A percentile compares a stretch with the other conserved stretches of the same genome.
phyloP scores from a whole-genome alignment of 1,140 invertebrate species.

The Whitmania pigra region DNA sequence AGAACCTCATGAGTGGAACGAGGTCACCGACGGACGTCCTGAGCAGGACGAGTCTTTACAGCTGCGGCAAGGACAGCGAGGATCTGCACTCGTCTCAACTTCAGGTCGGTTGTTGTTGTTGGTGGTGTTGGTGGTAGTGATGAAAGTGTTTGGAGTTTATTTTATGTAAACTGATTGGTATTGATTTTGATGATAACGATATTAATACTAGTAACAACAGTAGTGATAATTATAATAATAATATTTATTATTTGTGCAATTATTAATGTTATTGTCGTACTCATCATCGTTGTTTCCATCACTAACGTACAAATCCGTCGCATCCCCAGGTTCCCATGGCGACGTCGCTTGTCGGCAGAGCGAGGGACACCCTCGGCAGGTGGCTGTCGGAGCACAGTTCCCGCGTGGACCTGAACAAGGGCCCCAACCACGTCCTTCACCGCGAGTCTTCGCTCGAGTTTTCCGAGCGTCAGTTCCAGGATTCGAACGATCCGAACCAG shows the following conservation, averaged over 20 bases:
- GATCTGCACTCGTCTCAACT: neutral
- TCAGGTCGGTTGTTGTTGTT: neutral
- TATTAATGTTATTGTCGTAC: too few relatives aligned
- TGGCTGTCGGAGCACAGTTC: conserved; percentile 17
- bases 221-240: too few relatives aligned
- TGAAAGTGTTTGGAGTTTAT: too few relatives aligned
- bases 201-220: too few relatives aligned
- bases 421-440: neutral
- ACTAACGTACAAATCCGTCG: too few relatives aligned
- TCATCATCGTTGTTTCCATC: too few relatives aligned
- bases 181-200: too few relatives aligned
- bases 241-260: too few relatives aligned
- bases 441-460: neutral
- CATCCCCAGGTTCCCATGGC: too few relatives aligned
- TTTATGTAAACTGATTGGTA: too few relatives aligned
- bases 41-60: conserved; percentile 15
- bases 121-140: too few relatives aligned
- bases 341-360: neutral
- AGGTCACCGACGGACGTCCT: conserved; percentile 7
- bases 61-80: conserved; percentile 13
- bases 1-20: conserved; percentile 23
- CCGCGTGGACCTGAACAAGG: neutral
- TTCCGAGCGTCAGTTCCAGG: too few relatives aligned
- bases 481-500: neutral
- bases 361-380: conserved; percentile 8